Percentiles rank a stretch among this genome's conserved stretches.
phyloP scores from a whole-genome alignment of 1,140 invertebrate species.

The Plodia interpunctella region DNA sequence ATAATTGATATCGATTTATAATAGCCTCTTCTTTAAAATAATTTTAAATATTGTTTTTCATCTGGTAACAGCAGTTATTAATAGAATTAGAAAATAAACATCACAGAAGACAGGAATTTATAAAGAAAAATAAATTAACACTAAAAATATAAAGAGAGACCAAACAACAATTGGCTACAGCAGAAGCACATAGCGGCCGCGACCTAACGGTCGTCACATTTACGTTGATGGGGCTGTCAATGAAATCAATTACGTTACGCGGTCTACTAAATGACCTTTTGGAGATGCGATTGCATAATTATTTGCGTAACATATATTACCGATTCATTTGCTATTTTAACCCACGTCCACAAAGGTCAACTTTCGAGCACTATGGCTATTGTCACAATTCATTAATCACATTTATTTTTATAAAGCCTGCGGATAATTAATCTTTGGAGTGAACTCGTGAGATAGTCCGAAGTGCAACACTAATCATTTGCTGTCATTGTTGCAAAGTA shows the following conservation, averaged over 20 bases:
- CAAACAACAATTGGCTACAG: neutral
- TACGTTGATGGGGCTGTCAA: neutral
- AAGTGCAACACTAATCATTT: neutral
- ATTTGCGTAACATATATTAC: conserved; percentile 8
- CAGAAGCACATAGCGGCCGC: too few species aligned
- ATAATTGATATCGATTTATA: too few species aligned
- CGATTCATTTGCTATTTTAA: conserved; percentile 4
- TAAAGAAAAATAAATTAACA: too few species aligned
- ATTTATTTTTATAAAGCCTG: conserved; percentile 5
- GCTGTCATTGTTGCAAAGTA: neutral
- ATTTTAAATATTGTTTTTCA: too few species aligned
- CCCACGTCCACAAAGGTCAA: conserved; percentile 15
- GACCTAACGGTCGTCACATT: neutral
- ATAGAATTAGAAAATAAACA: too few species aligned
- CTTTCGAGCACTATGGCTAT: conserved; percentile 20
- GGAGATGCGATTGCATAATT: neutral
- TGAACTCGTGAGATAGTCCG: conserved; percentile 1
- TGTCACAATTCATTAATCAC: conserved; percentile 21
- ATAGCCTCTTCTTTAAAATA: too few species aligned
- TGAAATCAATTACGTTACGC: neutral
- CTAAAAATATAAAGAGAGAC: neutral
- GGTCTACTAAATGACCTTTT: conserved; percentile 3
- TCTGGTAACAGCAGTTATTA: too few species aligned
- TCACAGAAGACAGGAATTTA: too few species aligned
- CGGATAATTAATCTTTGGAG: neutral